Conservation (phyloP, 2,797 vertebrate genomes). For the Acanthurus lineatus region DNA sequence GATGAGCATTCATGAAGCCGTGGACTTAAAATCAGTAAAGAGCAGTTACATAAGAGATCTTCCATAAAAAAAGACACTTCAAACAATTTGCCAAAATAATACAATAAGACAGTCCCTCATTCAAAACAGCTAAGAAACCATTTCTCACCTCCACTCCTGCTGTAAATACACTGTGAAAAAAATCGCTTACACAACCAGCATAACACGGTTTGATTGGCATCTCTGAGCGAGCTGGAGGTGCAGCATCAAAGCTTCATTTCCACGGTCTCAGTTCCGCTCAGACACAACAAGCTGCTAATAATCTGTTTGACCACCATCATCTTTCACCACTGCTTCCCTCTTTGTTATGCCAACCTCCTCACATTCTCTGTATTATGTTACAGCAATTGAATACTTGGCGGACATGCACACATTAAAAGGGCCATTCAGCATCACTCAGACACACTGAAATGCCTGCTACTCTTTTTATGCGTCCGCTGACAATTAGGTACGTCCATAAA, state of each 20-base stretch:
- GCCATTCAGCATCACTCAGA: constrained; percentile 29
- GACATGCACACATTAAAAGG: constrained; percentile 32
- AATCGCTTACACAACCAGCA: constrained; percentile 3
- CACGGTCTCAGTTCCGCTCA: constrained; percentile 41
- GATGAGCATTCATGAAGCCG: not conserved
- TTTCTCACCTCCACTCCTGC: constrained; percentile 11
- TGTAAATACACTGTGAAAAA: constrained; percentile 29
- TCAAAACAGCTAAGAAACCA: not conserved
- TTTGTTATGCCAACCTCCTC: constrained; percentile 43
- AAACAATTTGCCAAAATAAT: constrained; percentile 9
- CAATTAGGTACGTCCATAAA: constrained; percentile 32
- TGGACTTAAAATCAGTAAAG: not conserved
- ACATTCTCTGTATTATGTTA: constrained; percentile 4
- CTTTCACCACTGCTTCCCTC: constrained; percentile 16
- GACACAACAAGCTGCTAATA: constrained; percentile 53
- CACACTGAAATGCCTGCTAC: constrained; percentile 15
- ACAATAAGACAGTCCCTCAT: constrained; percentile 1
- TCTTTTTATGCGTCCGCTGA: constrained; percentile 10
- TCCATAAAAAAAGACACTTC: not conserved
- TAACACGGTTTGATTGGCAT: constrained; percentile 46
- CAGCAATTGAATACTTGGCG: constrained; percentile 4
- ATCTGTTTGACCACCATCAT: constrained; percentile 50
- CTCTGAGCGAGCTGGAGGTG: constrained; percentile 27
- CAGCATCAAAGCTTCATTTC: constrained; percentile 43
- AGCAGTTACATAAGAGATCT: not conserved